Base-by-base conservation (phyloP, 2,888 invertebrate genomes). In the Scaptomyza parva region DNA sequence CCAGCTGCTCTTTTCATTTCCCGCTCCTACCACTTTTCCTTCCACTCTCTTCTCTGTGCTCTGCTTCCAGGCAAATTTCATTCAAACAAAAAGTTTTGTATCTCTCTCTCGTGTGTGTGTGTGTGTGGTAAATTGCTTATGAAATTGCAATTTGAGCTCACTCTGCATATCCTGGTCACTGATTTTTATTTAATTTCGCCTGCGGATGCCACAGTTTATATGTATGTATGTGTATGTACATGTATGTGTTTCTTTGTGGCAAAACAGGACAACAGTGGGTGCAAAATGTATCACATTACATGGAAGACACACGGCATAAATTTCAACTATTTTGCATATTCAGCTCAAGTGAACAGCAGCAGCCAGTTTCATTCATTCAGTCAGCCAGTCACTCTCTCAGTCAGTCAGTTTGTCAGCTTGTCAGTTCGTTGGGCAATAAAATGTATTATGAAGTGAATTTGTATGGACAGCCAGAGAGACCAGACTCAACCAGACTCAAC, bases 71-170 rank as follows among this genome's bases (percentile, higher is more conserved):
- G 73, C 73, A 74, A 76, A 76, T 76, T 74, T 76, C 58, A 74
- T 71, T 73, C 71, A 76, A 74, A 74, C 71, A 74, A 71, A 76
- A 76, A 76, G 60, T 76, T 74, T 59, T 71, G 54, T 70, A 45
- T 76, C 66, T 76, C 60, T 70, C 20, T 70, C 22, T 14, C 33
- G 24, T 54, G 40, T 43, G 26, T 40, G 30, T 70, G 71, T 57
- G 58, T 48, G 52, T 55, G 67, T 40, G 69, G 79, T 80, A 89
- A 89, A 88, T 89, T 89, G 89, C 89, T 89, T 88, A 89, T 88
- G 84, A 89, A 89, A 89, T 88, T 84, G 87, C 82, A 86, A 80
- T 84, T 86, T 87, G 78, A 81, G 82, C 78, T 76, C 73, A 71
- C 68, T 85, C 87, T 59, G 78, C 68, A 52, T 76, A 59, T 70